Base-by-base conservation (phyloP, 2,888 invertebrate species). In the Pachymerium ferrugineum region DNA sequence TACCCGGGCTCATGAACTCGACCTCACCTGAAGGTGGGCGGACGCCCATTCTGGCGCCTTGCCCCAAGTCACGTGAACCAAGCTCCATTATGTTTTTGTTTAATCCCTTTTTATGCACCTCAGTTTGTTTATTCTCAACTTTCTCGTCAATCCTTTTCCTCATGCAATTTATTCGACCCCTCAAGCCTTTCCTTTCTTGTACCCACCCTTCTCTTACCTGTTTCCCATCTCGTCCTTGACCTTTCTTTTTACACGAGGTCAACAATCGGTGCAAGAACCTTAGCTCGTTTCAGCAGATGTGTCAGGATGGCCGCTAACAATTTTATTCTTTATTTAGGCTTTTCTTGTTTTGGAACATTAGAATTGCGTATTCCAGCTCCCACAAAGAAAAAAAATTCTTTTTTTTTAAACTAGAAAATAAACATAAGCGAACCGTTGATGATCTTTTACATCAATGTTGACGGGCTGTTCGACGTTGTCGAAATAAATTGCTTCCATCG, bases 1-100 rank as follows among this genome's bases (percentile, higher is more conserved):
- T 62, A 62, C 25, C 28, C 62, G 62, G 62, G 62, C 62, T 62
- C 62, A 62, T 62, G 62, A 62, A 62, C 62, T 62, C 62, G 28
- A 62, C 62, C 62, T 62, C 62, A 62, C 62, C 62, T 62, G 62
- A 62, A 62, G 62, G 62, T 62, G 62, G 62, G 62, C 62, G 62
- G 62, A 62, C 62, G 62, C 62, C 62, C 62, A 62, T 62, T 12
- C 62, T 62, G 62, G 62, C 62, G 62, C 62, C 62, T 62, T 62
- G 62, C 62, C 62, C 62, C 28, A 22, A 62, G 62, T 62, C 62
- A 62, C 62, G 62, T 62, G 62, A 62, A 62, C 62, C 62, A 28
- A n/a, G 62, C 28, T 62, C 62, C 62, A 62, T 62, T 62, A 62
- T 62, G 62, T 62, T 62, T 62, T 62, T 62, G 62, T 62, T 47